Percentiles rank a stretch among this genome's conserved stretches.
These are phyloP conservation scores for Oligia strigilis DNA, from an alignment of 2,888 invertebrate genomes.

Conservation along the genomic window DNA sequence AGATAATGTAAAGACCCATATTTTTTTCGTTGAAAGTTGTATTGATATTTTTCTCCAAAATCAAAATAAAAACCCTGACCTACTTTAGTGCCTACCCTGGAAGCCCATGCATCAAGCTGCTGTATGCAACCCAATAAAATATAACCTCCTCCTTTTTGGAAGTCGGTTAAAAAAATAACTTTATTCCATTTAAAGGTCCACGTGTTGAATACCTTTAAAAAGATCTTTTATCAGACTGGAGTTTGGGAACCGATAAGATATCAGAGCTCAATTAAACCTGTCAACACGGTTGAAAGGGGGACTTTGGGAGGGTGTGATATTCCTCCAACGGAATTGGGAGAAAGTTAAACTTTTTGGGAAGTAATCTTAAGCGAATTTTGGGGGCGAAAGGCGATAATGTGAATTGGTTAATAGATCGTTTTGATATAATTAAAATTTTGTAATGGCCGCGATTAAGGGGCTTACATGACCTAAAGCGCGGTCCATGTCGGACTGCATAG, in stretches of 20 bases:
- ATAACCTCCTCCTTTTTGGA: background rate
- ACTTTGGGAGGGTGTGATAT: slow-evolving; percentile 34
- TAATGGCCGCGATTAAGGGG: background rate
- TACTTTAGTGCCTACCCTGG: background rate
- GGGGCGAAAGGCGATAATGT: slow-evolving; percentile 23
- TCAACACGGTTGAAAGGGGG: slow-evolving; percentile 63
- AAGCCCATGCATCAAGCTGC: slow-evolving; percentile 28
- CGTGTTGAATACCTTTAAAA: slow-evolving; percentile 41
- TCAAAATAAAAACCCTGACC: background rate
- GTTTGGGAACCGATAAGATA: slow-evolving; percentile 69
- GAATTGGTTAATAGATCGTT: slow-evolving; percentile 25
- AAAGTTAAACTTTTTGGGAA: slow-evolving; percentile 40
- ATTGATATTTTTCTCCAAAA: background rate
- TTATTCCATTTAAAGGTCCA: slow-evolving; percentile 21
- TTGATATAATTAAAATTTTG: slow-evolving; percentile 2
- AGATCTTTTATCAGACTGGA: slow-evolving; percentile 18
- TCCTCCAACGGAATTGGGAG: slow-evolving; percentile 28
- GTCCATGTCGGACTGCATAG: too few relatives aligned
- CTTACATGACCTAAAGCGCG: too few relatives aligned
- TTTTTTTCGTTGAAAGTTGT: too few relatives aligned
- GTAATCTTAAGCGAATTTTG: slow-evolving; percentile 15
- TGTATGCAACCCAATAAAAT: background rate
- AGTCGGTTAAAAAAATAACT: slow-evolving; percentile 7
- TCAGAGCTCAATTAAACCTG: slow-evolving; percentile 74
- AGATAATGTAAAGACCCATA: background rate